A percentile compares a stretch with the other conserved stretches of the same genome.
Conservation (phyloP, 2,113 vertebrate species). For the Brachypteracias leptosomus region DNA sequence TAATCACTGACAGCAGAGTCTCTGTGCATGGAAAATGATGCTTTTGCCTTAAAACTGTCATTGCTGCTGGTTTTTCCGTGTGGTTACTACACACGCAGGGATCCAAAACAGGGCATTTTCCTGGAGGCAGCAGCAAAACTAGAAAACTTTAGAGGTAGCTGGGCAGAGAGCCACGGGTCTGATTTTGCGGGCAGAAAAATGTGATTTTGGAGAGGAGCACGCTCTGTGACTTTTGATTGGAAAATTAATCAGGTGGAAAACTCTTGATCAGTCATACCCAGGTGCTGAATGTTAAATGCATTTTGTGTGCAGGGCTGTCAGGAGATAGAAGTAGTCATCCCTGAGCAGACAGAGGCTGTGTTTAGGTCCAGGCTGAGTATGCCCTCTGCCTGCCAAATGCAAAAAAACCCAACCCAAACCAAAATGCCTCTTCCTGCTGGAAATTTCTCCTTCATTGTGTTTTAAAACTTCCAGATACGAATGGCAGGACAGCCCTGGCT, state of each 20-base stretch:
- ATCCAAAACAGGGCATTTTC: background rate
- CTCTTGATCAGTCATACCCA: background rate
- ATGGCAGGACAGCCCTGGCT: background rate
- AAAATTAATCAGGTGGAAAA: background rate
- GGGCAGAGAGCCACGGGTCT: background rate
- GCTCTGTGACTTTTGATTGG: background rate
- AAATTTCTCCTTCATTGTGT: background rate
- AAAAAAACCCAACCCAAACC: background rate
- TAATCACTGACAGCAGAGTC: background rate
- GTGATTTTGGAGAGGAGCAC: background rate
- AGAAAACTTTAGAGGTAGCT: background rate
- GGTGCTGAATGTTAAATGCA: background rate
- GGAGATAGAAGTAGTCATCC: slow-evolving; percentile 19
- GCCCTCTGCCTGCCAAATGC: slow-evolving; percentile 52
- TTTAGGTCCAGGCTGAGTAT: slow-evolving; percentile 28
- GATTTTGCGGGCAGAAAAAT: background rate
- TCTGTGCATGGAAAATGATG: background rate
- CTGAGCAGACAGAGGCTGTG: background rate
- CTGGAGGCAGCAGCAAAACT: background rate
- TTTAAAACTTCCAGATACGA: background rate
- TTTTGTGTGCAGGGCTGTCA: background rate
- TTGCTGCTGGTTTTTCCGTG: background rate
- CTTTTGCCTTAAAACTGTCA: background rate
- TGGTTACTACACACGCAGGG: background rate
- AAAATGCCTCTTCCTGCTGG: background rate